These are phyloP conservation scores for Sabellastarte sp. DNA, from an alignment of 2,888 invertebrate species.

Conservation along the genomic window DNA sequence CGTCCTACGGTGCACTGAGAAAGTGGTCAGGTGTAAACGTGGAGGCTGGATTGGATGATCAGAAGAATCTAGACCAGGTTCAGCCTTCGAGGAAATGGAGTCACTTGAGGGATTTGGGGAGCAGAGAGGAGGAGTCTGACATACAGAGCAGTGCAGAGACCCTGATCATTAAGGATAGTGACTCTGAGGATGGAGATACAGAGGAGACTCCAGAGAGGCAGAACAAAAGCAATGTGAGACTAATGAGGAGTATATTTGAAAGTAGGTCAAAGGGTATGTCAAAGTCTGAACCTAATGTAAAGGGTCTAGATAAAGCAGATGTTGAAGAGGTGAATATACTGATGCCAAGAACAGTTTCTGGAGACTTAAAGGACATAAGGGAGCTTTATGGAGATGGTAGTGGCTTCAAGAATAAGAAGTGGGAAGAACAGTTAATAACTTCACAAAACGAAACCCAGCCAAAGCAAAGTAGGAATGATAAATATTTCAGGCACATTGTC, in stretches of 20 bases:
- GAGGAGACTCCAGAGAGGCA: too few relatives aligned
- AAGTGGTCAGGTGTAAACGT: slow-evolving; percentile 10
- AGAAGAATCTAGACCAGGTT: too few relatives aligned
- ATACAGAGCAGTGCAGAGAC: slow-evolving; percentile 14
- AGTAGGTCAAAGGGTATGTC: too few relatives aligned
- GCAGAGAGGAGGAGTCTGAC: neutral
- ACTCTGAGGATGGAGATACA: slow-evolving; percentile 9
- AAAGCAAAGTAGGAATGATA: neutral
- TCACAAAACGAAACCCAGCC: neutral
- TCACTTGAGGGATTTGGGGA: neutral
- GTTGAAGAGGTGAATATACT: too few relatives aligned
- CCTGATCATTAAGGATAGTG: slow-evolving; percentile 16
- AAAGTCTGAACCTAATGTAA: neutral
- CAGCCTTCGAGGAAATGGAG: too few relatives aligned
- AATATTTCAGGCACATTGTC: neutral
- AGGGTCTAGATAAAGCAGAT: neutral
- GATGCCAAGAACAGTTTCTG: slow-evolving; percentile 4
- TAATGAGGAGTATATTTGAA: too few relatives aligned
- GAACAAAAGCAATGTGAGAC: too few relatives aligned
- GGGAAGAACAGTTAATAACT: neutral
- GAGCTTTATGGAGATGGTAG: neutral
- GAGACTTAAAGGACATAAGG: slow-evolving; percentile 9
- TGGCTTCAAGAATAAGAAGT: neutral
- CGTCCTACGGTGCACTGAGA: slow-evolving; percentile 4
- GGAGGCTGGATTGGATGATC: slow-evolving; percentile 6